Conservation (phyloP, 1,140 invertebrate genomes). For the Heliconius nattereri region DNA sequence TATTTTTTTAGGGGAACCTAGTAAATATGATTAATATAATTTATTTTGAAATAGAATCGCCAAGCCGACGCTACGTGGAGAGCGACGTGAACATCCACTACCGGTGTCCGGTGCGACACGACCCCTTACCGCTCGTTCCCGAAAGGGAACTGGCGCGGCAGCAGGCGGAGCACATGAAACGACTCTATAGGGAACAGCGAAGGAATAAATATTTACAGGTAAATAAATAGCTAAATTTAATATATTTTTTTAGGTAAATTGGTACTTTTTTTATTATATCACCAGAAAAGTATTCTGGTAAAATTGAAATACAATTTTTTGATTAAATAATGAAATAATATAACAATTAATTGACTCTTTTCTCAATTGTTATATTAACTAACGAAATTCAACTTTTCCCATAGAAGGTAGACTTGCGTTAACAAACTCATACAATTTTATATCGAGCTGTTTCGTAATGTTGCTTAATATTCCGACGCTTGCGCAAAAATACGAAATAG, state of each 20-base stretch:
- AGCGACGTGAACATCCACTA: conserved; percentile 97
- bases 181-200: conserved; percentile 93
- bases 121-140: conserved; percentile 89
- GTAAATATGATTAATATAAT: not conserved
- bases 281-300: too few species aligned
- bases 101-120: conserved; percentile 90
- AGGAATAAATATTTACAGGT: conserved; percentile 92
- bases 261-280: too few species aligned
- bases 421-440: not conserved
- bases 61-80: conserved; percentile 90
- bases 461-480: not conserved
- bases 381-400: conserved; percentile 22
- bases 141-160: conserved; percentile 91
- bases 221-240: not conserved
- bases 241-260: not conserved
- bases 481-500: not conserved
- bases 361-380: not conserved
- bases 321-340: not conserved
- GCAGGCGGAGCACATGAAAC: conserved; percentile 94
- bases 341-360: not conserved
- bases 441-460: not conserved
- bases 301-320: not conserved
- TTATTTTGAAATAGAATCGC: conserved; percentile 85
- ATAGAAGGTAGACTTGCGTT: conserved; percentile 26
- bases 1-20: not conserved